These are phyloP conservation scores for Lasius platythorax DNA, from an alignment of 2,888 invertebrate species.

Conservation along the genomic window DNA sequence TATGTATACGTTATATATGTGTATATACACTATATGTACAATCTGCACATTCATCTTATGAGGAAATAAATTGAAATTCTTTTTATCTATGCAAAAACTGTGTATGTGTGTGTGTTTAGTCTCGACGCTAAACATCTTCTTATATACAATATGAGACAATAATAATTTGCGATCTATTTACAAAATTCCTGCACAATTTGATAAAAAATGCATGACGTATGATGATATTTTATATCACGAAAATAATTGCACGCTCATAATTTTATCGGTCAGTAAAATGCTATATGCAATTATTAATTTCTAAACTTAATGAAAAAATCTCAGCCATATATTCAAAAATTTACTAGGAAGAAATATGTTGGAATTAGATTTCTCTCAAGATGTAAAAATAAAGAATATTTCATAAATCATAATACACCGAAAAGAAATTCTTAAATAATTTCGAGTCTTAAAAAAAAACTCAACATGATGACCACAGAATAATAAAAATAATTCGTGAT, in stretches of 20 bases:
- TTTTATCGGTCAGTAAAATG: background rate
- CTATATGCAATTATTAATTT: slow-evolving; percentile 3
- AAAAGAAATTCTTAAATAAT: background rate
- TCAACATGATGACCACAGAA: background rate
- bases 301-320: slow-evolving; percentile 5
- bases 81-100: slow-evolving; percentile 12
- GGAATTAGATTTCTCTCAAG: slow-evolving; percentile 6
- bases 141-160: slow-evolving; percentile 40
- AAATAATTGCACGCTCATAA: slow-evolving; percentile 17
- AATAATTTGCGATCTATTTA: slow-evolving; percentile 43
- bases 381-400: slow-evolving; percentile 19
- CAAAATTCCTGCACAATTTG: slow-evolving; percentile 40
- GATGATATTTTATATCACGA: background rate
- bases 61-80: slow-evolving; percentile 55
- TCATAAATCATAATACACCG: background rate
- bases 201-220: slow-evolving; percentile 14
- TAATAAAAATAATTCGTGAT: slow-evolving; percentile 20
- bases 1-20: slow-evolving; percentile 44
- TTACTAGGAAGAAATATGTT: slow-evolving; percentile 3
- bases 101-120: slow-evolving; percentile 2
- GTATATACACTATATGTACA: slow-evolving; percentile 64
- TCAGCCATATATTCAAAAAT: background rate
- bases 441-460: background rate
- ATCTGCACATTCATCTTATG: slow-evolving; percentile 55
- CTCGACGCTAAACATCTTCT: slow-evolving; percentile 6